Evolutionary conservation across 2,113 vertebrate species (phyloP).

Genomic region (Turdus rufiventris): DNA sequence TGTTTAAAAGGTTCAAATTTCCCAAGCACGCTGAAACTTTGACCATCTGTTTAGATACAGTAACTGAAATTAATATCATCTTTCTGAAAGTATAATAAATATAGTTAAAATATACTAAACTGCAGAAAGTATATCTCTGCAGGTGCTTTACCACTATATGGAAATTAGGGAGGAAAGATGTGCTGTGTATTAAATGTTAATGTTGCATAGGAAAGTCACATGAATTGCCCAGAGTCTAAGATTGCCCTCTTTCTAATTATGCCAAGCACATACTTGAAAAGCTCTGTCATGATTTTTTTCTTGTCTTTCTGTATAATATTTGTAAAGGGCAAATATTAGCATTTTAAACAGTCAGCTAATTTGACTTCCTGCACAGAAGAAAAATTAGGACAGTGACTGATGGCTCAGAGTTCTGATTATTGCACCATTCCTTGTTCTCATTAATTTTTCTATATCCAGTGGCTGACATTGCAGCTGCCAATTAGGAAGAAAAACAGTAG

Average conservation of each 20-base stretch:
- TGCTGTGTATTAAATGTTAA: neutral
- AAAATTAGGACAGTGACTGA: constrained; percentile 44
- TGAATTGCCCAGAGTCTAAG: neutral
- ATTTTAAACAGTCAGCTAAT: constrained; percentile 60
- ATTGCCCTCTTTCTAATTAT: neutral
- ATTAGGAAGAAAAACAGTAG: neutral
- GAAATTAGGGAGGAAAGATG: neutral
- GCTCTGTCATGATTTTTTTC: neutral
- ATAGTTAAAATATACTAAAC: neutral
- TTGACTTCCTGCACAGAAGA: constrained; percentile 5
- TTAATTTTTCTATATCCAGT: neutral
- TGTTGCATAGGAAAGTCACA: neutral
- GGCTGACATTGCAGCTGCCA: neutral
- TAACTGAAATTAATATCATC: neutral
- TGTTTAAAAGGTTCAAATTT: neutral
- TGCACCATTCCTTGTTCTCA: neutral
- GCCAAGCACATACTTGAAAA: neutral
- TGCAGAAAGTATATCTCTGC: neutral
- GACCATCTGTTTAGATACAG: neutral
- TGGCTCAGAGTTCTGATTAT: neutral
- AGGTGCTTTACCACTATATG: neutral
- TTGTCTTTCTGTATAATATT: neutral
- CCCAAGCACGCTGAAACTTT: neutral
- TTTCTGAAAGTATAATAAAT: neutral
- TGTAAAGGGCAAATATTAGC: constrained; percentile 58